Evolutionary conservation across 2,888 invertebrate species (phyloP).

Genomic region (Nematopogon swammerdamellus): DNA sequence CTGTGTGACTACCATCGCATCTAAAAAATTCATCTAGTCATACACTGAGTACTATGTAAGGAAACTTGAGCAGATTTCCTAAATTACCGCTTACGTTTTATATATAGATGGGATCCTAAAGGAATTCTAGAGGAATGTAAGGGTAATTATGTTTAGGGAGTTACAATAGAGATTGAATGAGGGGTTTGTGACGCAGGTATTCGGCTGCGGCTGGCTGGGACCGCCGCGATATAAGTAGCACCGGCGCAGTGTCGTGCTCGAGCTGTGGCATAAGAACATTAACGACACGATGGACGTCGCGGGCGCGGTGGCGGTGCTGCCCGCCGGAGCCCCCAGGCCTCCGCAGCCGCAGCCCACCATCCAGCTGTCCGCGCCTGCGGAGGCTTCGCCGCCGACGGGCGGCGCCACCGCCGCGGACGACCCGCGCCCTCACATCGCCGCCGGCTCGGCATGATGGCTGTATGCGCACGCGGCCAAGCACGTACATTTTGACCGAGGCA

Average conservation of each 20-base stretch:
- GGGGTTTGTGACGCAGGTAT: too few species aligned
- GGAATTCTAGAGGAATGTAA: too few species aligned
- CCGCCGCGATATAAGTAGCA: slow-evolving; percentile 64
- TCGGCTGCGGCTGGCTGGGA: slow-evolving; percentile 68
- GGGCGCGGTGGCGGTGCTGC: slow-evolving; percentile 41
- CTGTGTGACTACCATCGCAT: too few species aligned
- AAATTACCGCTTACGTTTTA: too few species aligned
- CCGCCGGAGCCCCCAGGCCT: slow-evolving; percentile 20
- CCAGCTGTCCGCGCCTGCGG: not conserved
- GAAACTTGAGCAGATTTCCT: too few species aligned
- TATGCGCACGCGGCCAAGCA: slow-evolving; percentile 40
- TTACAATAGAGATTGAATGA: too few species aligned
- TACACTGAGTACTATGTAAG: too few species aligned
- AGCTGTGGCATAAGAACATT: slow-evolving; percentile 53
- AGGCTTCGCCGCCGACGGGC: not conserved
- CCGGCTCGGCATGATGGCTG: slow-evolving; percentile 39
- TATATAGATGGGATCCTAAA: too few species aligned
- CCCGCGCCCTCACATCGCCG: too few species aligned
- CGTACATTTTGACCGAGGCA: slow-evolving; percentile 41
- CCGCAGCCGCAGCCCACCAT: not conserved
- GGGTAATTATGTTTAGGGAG: too few species aligned
- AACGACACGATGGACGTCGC: slow-evolving; percentile 55
- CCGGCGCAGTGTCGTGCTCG: slow-evolving; percentile 55
- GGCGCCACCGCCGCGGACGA: not conserved
- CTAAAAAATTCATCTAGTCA: too few species aligned